Evolutionary conservation across 2,113 vertebrate genomes (phyloP).

Genomic region (Hippocampus abdominalis): DNA sequence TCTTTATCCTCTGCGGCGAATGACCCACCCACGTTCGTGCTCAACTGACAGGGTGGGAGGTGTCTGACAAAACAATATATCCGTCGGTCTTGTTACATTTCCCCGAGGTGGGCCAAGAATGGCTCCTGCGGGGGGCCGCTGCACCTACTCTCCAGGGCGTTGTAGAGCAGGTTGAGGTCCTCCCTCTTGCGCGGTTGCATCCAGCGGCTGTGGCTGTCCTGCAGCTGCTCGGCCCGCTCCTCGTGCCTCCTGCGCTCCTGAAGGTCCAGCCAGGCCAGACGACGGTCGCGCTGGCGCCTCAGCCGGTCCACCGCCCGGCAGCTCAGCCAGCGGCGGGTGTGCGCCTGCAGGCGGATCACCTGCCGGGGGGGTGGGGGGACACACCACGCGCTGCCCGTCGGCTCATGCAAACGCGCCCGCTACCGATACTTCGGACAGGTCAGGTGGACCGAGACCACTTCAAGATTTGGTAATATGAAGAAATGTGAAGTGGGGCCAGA

Average conservation of each 20-base stretch:
- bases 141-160: constrained; percentile 81
- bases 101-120: too few species aligned
- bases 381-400: neutral
- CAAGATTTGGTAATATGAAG: too few species aligned
- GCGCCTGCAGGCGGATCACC: constrained; percentile 82
- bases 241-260: constrained; percentile 65
- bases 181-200: constrained; percentile 79
- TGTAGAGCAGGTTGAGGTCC: constrained; percentile 86
- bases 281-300: constrained; percentile 59
- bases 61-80: too few species aligned
- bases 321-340: constrained; percentile 80
- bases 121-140: too few species aligned
- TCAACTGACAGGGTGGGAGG: too few species aligned
- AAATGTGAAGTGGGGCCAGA: too few species aligned
- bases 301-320: constrained; percentile 64
- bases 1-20: too few species aligned
- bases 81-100: too few species aligned
- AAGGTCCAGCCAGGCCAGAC: constrained; percentile 72
- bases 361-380: constrained; percentile 39
- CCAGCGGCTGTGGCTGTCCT: constrained; percentile 72
- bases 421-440: too few species aligned
- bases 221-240: constrained; percentile 77
- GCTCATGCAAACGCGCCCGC: neutral
- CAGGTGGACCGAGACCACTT: too few species aligned
- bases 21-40: too few species aligned